These are phyloP conservation scores for Morus bassanus DNA, from an alignment of 2,797 vertebrate genomes.

Conservation along the genomic window DNA sequence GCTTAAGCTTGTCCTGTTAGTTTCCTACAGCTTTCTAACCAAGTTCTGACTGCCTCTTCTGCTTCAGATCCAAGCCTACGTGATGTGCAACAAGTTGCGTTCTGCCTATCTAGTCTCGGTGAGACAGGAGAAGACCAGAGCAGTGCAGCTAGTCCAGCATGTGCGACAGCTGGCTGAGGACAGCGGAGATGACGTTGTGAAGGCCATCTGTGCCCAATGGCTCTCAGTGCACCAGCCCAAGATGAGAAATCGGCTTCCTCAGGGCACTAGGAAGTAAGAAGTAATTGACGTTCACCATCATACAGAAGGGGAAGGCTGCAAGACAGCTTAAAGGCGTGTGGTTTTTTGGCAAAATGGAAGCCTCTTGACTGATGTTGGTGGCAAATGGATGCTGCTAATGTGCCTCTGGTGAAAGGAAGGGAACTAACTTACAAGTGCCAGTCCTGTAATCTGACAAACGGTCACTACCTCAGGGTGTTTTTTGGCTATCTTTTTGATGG, in stretches of 20 bases:
- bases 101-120: constrained; percentile 93
- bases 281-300: not conserved
- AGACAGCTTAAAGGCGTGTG: not conserved
- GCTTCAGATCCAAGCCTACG: constrained; percentile 89
- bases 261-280: constrained; percentile 69
- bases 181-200: constrained; percentile 85
- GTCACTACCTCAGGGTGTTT: constrained; percentile 73
- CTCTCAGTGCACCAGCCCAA: constrained; percentile 85
- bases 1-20: not conserved
- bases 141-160: constrained; percentile 84
- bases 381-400: constrained; percentile 9
- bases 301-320: not conserved
- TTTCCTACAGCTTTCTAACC: not conserved
- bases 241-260: constrained; percentile 65
- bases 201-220: constrained; percentile 93
- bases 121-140: constrained; percentile 84
- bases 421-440: constrained; percentile 74
- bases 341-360: not conserved
- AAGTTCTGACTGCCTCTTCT: not conserved
- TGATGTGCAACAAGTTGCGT: constrained; percentile 89
- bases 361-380: not conserved
- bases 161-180: constrained; percentile 85
- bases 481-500: not conserved
- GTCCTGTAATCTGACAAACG: constrained; percentile 54
- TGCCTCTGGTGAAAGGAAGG: constrained; percentile 38